Conservation (phyloP, 2,113 vertebrate species). For the Rhabdomys dilectus region DNA sequence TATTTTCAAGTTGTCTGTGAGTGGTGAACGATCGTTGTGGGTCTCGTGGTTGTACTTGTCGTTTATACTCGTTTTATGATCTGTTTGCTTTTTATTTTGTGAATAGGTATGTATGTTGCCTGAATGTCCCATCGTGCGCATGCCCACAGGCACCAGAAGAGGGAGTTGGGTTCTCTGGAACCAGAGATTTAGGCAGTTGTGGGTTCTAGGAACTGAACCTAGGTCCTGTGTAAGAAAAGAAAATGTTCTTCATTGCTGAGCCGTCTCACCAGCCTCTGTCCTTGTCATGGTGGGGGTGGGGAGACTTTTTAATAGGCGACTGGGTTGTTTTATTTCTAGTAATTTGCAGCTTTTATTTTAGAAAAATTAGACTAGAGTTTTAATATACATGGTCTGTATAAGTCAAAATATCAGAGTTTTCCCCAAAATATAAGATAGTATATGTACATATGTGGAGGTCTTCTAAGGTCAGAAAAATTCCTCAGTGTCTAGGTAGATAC, state of each 20-base stretch:
- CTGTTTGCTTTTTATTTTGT: background rate
- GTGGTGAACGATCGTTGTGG: too few relatives aligned
- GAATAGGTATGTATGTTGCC: background rate
- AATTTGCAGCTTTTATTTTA: constrained; percentile 10
- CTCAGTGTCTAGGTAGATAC: constrained; percentile 18
- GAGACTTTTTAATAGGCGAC: background rate
- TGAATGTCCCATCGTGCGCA: background rate
- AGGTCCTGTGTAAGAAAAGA: background rate
- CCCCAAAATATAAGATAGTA: background rate
- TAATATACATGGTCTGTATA: background rate
- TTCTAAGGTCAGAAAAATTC: constrained; percentile 31
- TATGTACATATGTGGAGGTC: background rate
- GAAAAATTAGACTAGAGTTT: background rate
- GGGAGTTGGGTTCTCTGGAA: background rate
- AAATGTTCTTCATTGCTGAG: background rate
- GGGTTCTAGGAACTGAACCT: too few relatives aligned
- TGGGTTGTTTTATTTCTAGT: background rate
- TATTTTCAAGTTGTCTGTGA: constrained; percentile 42
- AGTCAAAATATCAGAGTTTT: background rate
- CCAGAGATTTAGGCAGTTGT: background rate
- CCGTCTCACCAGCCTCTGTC: background rate
- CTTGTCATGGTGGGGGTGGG: background rate
- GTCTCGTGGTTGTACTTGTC: background rate
- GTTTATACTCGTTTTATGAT: background rate
- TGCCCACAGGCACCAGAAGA: background rate